These are phyloP conservation scores for Pteromalus puparum DNA, from an alignment of 1,140 invertebrate genomes.

Conservation along the genomic window DNA sequence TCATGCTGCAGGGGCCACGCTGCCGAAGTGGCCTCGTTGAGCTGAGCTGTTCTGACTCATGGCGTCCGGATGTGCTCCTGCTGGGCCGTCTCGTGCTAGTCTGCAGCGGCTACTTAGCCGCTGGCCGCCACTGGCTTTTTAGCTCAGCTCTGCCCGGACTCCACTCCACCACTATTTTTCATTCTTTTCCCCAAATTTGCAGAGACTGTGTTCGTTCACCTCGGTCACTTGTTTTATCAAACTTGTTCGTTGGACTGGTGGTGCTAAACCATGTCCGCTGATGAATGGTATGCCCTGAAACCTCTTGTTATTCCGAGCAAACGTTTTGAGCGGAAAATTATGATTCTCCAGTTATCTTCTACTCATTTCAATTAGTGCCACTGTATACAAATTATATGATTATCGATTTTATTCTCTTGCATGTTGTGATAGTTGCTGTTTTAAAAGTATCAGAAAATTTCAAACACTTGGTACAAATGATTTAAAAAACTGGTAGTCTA, in stretches of 20 bases:
- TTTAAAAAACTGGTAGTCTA: too few species aligned
- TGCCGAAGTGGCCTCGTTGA: background rate
- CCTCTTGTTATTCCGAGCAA: background rate
- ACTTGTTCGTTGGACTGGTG: background rate
- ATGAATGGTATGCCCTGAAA: background rate
- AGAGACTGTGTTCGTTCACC: too few species aligned
- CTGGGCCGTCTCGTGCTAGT: background rate
- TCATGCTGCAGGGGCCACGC: background rate
- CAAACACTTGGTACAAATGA: too few species aligned
- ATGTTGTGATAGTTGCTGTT: too few species aligned
- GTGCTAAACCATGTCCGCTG: background rate
- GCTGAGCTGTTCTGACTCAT: background rate
- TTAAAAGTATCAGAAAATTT: too few species aligned
- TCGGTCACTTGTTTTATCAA: background rate
- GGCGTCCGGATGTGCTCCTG: constrained; percentile 25
- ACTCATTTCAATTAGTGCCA: background rate
- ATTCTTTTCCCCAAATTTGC: too few species aligned
- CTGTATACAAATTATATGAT: background rate
- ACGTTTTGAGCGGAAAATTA: background rate
- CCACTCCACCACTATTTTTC: too few species aligned
- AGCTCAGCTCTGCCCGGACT: too few species aligned
- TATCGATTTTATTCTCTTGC: background rate
- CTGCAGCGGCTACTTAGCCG: background rate
- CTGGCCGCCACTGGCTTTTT: background rate
- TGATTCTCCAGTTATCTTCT: background rate